Conservation (phyloP, 2,797 vertebrate genomes). For the Ateles fusciceps region DNA sequence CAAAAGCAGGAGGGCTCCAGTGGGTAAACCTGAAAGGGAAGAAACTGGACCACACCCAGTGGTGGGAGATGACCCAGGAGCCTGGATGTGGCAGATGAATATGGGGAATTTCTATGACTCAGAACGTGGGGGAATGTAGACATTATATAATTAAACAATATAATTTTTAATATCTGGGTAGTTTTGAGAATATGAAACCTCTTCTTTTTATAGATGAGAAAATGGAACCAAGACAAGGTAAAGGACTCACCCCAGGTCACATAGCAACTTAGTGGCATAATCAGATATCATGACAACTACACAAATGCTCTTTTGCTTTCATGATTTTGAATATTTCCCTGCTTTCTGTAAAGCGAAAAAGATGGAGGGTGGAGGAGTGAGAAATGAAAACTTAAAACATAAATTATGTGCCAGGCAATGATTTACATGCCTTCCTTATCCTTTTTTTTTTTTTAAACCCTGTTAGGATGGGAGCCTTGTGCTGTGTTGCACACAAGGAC, state of each 20-base stretch:
- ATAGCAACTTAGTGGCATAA: not conserved
- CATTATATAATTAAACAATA: not conserved
- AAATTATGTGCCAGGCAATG: not conserved
- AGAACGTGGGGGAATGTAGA: conserved; percentile 22
- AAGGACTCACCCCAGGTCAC: not conserved
- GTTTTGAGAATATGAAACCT: not conserved
- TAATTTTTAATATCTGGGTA: not conserved
- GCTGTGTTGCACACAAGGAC: not conserved
- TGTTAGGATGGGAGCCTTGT: accelerated
- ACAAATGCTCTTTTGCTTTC: not conserved
- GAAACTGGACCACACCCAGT: not conserved
- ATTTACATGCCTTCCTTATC: not conserved
- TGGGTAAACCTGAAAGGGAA: not conserved
- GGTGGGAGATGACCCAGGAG: not conserved
- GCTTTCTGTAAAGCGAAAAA: not conserved
- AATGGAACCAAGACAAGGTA: not conserved
- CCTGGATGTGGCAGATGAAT: not conserved
- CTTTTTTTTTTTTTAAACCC: not conserved
- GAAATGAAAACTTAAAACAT: not conserved
- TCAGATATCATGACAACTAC: not conserved
- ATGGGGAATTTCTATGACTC: conserved; percentile 36
- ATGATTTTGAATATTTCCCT: not conserved
- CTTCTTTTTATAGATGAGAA: not conserved
- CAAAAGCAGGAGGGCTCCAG: not conserved
- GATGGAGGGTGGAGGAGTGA: not conserved